Conservation (phyloP, 2,888 invertebrate genomes). For the Trissolcus japonicus region DNA sequence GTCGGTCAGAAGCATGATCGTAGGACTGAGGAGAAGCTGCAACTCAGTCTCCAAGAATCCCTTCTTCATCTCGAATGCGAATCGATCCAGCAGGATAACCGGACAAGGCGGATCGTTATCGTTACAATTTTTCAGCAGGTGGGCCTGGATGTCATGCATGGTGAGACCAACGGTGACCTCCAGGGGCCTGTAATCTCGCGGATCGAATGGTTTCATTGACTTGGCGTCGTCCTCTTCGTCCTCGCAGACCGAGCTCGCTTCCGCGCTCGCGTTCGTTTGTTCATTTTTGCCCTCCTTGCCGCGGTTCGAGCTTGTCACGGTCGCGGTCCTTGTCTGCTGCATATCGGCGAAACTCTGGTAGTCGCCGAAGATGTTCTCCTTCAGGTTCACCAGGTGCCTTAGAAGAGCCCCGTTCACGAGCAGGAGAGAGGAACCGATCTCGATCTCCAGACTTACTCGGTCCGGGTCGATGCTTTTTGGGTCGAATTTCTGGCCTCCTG, state of each 20-base stretch:
- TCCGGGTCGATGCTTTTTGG: slow-evolving; percentile 91
- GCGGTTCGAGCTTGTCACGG: slow-evolving; percentile 69
- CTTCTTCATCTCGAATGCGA: slow-evolving; percentile 99
- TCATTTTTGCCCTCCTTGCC: slow-evolving; percentile 69
- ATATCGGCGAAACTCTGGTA: slow-evolving; percentile 96
- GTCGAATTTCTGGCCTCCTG: slow-evolving; percentile 88
- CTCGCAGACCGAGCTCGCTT: slow-evolving; percentile 74
- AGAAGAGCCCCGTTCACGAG: slow-evolving; percentile 94
- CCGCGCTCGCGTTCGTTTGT: slow-evolving; percentile 63
- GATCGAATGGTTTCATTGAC: slow-evolving; percentile 83
- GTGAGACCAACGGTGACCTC: slow-evolving; percentile 95
- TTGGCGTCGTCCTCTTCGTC: slow-evolving; percentile 82
- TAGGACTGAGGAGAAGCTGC: slow-evolving; percentile 92
- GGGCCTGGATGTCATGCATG: slow-evolving; percentile 96
- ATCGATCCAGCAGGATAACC: slow-evolving; percentile 89
- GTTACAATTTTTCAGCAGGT: slow-evolving; percentile 93
- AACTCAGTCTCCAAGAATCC: slow-evolving; percentile 92
- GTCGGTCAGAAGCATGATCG: slow-evolving; percentile 88
- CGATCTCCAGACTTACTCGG: slow-evolving; percentile 92
- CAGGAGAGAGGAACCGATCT: slow-evolving; percentile 95
- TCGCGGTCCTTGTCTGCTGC: slow-evolving; percentile 81
- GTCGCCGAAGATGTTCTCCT: slow-evolving; percentile 98
- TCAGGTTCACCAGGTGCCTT: slow-evolving; percentile 90
- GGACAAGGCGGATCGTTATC: slow-evolving; percentile 95
- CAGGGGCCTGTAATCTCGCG: slow-evolving; percentile 90